Base-by-base conservation (phyloP, 2,113 vertebrate species). In the Plecotus auritus region DNA sequence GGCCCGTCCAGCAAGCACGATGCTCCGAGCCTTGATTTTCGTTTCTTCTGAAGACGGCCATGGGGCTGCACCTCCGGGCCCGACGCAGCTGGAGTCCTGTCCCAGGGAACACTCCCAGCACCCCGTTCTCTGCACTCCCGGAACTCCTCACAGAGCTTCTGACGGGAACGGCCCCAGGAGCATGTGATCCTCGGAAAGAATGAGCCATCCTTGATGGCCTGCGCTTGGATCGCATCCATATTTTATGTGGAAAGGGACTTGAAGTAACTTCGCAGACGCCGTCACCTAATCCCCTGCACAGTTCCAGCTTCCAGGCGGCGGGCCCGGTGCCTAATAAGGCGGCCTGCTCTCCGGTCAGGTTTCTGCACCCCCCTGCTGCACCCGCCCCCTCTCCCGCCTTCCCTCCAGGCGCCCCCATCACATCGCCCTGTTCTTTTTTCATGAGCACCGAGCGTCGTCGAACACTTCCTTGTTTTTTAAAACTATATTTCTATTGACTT, bases 141-240 rank as follows among this genome's bases (percentile, higher is more conserved):
- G 28, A 18, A 6, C 0, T 8, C 67, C 47, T n/a, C 16, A 17
- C 40, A 5, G 30, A 30, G 51, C 0, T 0, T 32, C 85, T n/a
- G 20, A 23, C 1, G 10, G 51, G 16, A 40, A 10, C 0, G 87
- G 95, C 2, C 20, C 70, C 5, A 7, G 49, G 5, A 54, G 32
- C 23, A 45, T 4, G 0, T 5, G 67, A 83, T 28, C 2, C 84
- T 35, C 49, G 81, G 32, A 49, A 40, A 54, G 37, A 73, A 26
- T 22, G 45, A 86, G 54, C n/a, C 37, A 6, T 14, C n/a, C 20
- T 56, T 17, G 56, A n/a, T 26, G 17, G 9, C 22, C 64, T 74
- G 42, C 11, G 80, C 90, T 59, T 28, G 78, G 82, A 74, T 49
- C 7, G 35, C 30, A 64, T 54, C 47, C n/a, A 7, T 70, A 32